phyloP scores from a whole-genome alignment of 2,113 vertebrate species.

The Jaculus jaculus region DNA sequence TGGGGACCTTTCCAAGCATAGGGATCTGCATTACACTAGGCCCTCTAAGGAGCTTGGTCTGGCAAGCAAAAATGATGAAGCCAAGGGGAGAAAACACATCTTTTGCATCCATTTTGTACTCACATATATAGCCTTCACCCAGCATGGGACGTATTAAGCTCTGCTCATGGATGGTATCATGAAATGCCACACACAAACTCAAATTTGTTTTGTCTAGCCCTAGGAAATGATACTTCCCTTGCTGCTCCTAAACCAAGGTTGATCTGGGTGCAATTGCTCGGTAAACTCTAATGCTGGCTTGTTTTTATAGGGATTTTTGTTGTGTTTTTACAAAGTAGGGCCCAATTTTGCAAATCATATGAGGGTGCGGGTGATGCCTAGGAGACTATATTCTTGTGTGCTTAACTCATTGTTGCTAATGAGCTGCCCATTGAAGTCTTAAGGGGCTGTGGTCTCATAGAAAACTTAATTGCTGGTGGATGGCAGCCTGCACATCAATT shows the following conservation, averaged over 20 bases:
- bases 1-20: neutral
- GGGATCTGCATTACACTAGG: neutral
- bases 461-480: slow-evolving; percentile 59
- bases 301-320: slow-evolving; percentile 39
- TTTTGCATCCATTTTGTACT: neutral
- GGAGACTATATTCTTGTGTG: slow-evolving; percentile 61
- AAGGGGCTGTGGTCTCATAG: slow-evolving; percentile 39
- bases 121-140: neutral
- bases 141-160: neutral
- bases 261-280: slow-evolving; percentile 56
- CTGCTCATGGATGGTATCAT: slow-evolving; percentile 25
- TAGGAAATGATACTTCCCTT: slow-evolving; percentile 62
- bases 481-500: slow-evolving; percentile 45
- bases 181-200: slow-evolving; percentile 19
- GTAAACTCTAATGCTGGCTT: slow-evolving; percentile 50
- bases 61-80: neutral
- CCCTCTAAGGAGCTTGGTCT: slow-evolving; percentile 33
- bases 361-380: slow-evolving; percentile 35
- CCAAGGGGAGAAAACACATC: neutral
- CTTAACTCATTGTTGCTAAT: slow-evolving; percentile 62
- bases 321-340: slow-evolving; percentile 46
- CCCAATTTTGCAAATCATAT: slow-evolving; percentile 54
- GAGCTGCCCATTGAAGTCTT: slow-evolving; percentile 67
- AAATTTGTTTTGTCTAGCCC: slow-evolving; percentile 68
- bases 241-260: slow-evolving; percentile 55